Evolutionary conservation across 2,888 invertebrate genomes (phyloP).

Genomic region (Perizoma affinitatum): DNA sequence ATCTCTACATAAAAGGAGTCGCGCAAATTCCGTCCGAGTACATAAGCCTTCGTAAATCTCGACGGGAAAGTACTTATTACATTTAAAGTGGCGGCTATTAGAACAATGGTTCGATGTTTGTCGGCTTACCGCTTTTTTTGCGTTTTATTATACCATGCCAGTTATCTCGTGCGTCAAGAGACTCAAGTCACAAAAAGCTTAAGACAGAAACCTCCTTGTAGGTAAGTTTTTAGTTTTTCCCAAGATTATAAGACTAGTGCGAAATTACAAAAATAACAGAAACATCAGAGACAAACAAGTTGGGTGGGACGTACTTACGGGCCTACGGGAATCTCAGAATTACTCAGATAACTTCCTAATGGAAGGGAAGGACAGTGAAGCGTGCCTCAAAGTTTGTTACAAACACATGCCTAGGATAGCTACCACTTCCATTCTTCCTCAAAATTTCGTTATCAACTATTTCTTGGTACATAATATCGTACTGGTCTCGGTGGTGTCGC

Average conservation of each 20-base stretch:
- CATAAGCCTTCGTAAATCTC: constrained; percentile 48
- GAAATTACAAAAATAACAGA: no score
- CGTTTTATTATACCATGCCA: constrained; percentile 32
- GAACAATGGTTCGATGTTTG: constrained; percentile 54
- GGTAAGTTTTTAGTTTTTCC: no score
- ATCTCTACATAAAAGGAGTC: constrained; percentile 20
- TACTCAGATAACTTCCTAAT: constrained; percentile 43
- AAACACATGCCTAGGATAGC: constrained; percentile 40
- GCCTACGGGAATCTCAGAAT: constrained; percentile 41
- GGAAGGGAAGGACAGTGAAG: constrained; percentile 39
- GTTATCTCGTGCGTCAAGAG: constrained; percentile 25
- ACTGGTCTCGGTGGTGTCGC: constrained; percentile 43
- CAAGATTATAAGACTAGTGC: no score
- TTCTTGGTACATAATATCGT: constrained; percentile 45
- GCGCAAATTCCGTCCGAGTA: constrained; percentile 35
- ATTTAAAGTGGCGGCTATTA: constrained; percentile 53
- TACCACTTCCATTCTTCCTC: constrained; percentile 37
- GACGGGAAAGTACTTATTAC: constrained; percentile 47
- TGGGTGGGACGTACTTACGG: constrained; percentile 36
- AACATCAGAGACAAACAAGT: constrained; percentile 25
- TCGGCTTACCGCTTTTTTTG: constrained; percentile 41
- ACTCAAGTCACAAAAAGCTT: no score
- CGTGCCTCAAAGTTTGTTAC: constrained; percentile 45
- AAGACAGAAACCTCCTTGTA: no score
- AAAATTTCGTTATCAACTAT: constrained; percentile 42